A percentile compares a stretch with the other conserved stretches of the same genome.
These are phyloP conservation scores for Peromyscus melanophrys DNA, from an alignment of 2,797 vertebrate species.

Conservation along the genomic window DNA sequence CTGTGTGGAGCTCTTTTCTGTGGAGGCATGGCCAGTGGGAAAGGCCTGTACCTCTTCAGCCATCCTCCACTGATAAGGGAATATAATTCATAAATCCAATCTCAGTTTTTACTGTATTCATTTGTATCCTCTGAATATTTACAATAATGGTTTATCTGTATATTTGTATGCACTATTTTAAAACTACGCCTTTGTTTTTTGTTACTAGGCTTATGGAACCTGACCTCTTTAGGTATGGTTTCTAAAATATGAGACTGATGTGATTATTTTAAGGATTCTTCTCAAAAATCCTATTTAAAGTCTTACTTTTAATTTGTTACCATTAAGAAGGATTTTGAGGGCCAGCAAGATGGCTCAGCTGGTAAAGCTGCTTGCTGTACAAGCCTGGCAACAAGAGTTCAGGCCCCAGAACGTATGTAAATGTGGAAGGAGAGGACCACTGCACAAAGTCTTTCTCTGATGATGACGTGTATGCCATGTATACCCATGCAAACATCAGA, in stretches of 20 bases:
- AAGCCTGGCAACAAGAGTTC: not conserved
- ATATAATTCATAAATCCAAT: not conserved
- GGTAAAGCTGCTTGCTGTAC: not conserved
- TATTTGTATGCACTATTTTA: slow-evolving; percentile 6
- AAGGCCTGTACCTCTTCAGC: not conserved
- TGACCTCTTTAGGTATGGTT: slow-evolving; percentile 22
- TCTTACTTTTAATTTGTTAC: slow-evolving; percentile 43
- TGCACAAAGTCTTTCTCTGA: not conserved
- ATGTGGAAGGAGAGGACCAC: not conserved
- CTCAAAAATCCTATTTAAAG: slow-evolving; percentile 7
- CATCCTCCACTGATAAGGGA: not conserved
- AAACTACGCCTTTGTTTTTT: slow-evolving; percentile 4
- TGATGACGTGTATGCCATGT: not conserved
- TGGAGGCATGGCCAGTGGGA: not conserved
- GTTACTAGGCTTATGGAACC: not conserved
- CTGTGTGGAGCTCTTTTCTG: not conserved
- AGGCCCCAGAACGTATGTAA: not conserved
- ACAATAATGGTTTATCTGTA: not conserved
- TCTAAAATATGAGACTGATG: slow-evolving; percentile 27
- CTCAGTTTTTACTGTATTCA: not conserved
- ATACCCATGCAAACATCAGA: no score
- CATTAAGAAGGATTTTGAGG: slow-evolving; percentile 19
- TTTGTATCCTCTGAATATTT: slow-evolving; percentile 47
- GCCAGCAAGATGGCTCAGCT: not conserved
- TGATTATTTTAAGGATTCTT: slow-evolving; percentile 56